Evolutionary conservation across 2,888 invertebrate genomes (phyloP), one percentile per base, ranked within the genome.

Genomic region (Isotomurus palustris): DNA sequence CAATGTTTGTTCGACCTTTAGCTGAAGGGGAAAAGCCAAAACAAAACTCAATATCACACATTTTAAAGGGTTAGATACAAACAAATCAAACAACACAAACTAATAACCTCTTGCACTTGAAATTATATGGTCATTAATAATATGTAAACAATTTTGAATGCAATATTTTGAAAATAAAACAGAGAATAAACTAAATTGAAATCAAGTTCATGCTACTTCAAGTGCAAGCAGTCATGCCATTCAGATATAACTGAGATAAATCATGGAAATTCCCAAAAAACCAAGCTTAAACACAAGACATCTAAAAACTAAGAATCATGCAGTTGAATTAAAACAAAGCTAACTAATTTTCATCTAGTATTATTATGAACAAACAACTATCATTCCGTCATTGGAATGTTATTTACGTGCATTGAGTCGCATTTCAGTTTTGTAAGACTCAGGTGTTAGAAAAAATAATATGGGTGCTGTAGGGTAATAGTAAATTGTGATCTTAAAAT

Each of bases 1-100:
- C 96, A 82, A 96, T 91, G 85, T 99, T 99, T 80, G 96, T 96
- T 81, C 97, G 90, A 82, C 97, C 97, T 84, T 96, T 95, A 82
- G 96, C 96, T 96, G 53, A 24, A 47, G 50, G 14, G 2, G 17
- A 27, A 21, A 38, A 43, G 8, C 21, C 14, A 24, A 35, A n/a
- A 50, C 14, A 35, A 19, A 12, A 51, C 40, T 51, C 17, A 19
- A 38, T 12, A 24, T 17, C 47, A 47, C 28, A 6, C 22, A 6
- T 17, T 4, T 14, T 44, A n/a, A 22, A 29, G 3, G 12, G 19
- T 38, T 36, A 22, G 17, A 12, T 43, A 44, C 53, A 45, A 19
- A 51, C 47, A 58, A 47, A 50, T 21, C 19, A 53, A 55, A 53
- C 49, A 53, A 53, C 43, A 17, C 48, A 43, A 44, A 53, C 43